Base-by-base conservation (phyloP, 2,797 vertebrate genomes). In the Lacerta viridis region DNA sequence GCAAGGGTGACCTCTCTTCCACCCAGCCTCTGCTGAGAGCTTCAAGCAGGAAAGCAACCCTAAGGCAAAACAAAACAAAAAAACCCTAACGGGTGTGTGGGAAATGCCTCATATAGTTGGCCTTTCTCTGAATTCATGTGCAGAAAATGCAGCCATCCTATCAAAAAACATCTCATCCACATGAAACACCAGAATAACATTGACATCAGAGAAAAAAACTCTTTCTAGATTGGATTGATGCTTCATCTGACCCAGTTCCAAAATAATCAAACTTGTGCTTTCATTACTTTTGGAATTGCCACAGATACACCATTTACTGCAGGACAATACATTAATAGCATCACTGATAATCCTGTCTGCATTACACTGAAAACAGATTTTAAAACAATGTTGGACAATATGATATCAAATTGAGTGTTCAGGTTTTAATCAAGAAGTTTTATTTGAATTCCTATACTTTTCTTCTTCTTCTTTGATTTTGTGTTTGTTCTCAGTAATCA, bases 131-230 rank as follows among this genome's bases (percentile, higher is more conserved):
- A 98, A 95, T 94, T 96, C 97, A 98, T 91, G 72, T 96, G 95
- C 91, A 98, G 97, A 98, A 95, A 94, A 96, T 97, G 18, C 15
- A 88, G 98, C 97, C 96, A 96, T 98, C 98, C 98, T 98, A 94
- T 95, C 97, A 96, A 92, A 87, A 96, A 95, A 93, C 95, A 96
- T 91, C 39, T 29, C 68, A 74, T 79, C 43, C 33, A 85, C 46
- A 71, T 80, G 11, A 4, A 1, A 7, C 0, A 0, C 3, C 3
- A 27, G 1, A 15, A 88, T 9, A 92, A 71, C 3, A 33, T 76
- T 20, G 81, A 41, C 80, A 85, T 36, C 2, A 36, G 17, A 18
- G 11, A 29, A 77, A 87, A 87, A 68, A 39, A 15, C 23, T 8
- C 5, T 8, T 89, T 86, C 77, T 79, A 29, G 59, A 74, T 83